Base-by-base conservation (phyloP, 2,113 vertebrate genomes). In the Oenanthe melanoleuca region DNA sequence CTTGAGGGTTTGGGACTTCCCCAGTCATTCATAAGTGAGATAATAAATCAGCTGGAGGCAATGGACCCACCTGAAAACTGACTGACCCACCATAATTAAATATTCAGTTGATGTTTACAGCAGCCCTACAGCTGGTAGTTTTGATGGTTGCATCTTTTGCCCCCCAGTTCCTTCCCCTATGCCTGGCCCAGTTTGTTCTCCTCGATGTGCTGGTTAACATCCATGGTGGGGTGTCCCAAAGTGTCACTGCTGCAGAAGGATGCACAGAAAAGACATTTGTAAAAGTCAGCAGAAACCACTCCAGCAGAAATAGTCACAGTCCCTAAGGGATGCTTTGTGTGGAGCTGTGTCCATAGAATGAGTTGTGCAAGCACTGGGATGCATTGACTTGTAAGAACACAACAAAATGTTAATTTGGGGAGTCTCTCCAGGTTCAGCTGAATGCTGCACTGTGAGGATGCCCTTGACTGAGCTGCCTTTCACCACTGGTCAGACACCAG, bases 381-480 rank as follows among this genome's bases (percentile, higher is more conserved):
- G 26, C 31, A 44, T 23, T 70, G 50, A 38, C 34, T 14, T 42
- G 14, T 15, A 64, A 38, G 14, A 64, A 64, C 10, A 49, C 38
- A 59, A 13, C 2, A 50, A 72, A 61, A 64, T 17, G 3, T 13
- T 29, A 55, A 33, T 23, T 49, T 47, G 14, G 14, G 37, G n/a
- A 47, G 10, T 23, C 19, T 57, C 37, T 83, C n/a, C 0, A 1
- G 17, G 50, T 50, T 38, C 9, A 8, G 11, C 23, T 55, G 29
- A 37, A 38, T 44, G 23, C 19, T 28, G 29, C n/a, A 33, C 22
- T 34, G 17, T 24, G 42, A 52, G 19, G 15, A 74, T 31, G 10
- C 23, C 23, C n/a, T 69, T 47, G 2, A 29, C 0, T 57, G 42
- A 83, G 17, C 5, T 3, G 1, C 7, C 12, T 5, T 2, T 42